These are phyloP conservation scores for Nomada fabriciana DNA, from an alignment of 2,888 invertebrate species.

Conservation along the genomic window DNA sequence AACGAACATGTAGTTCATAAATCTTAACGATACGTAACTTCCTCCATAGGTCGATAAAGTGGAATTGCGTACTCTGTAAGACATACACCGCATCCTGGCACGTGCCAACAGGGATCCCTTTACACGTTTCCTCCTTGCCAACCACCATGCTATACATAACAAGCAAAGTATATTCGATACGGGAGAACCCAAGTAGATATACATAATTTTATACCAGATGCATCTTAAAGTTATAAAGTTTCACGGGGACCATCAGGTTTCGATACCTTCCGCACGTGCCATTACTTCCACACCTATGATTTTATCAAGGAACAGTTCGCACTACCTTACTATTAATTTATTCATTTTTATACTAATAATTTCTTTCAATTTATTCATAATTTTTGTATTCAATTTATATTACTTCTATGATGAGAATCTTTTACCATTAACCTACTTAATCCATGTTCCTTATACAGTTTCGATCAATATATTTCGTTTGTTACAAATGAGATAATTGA, in stretches of 20 bases:
- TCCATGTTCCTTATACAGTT: no score
- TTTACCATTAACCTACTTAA: no score
- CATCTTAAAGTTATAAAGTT: slow-evolving; percentile 70
- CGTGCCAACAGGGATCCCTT: slow-evolving; percentile 73
- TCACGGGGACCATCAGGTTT: slow-evolving; percentile 65
- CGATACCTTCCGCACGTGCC: slow-evolving; percentile 68
- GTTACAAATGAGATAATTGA: no score
- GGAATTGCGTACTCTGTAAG: slow-evolving; percentile 35
- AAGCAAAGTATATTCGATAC: slow-evolving; percentile 45
- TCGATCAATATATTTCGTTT: no score
- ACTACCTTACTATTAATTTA: neutral
- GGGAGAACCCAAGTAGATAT: slow-evolving; percentile 43
- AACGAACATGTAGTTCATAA: slow-evolving; percentile 13
- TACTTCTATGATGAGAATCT: no score
- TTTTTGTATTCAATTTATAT: no score
- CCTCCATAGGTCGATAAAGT: slow-evolving; percentile 18
- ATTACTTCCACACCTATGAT: slow-evolving; percentile 2
- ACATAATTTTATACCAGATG: slow-evolving; percentile 69
- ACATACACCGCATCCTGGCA: slow-evolving; percentile 70
- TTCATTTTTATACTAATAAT: no score
- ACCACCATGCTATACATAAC: slow-evolving; percentile 27
- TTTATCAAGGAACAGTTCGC: neutral
- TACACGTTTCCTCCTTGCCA: slow-evolving; percentile 45
- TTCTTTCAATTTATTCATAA: no score
- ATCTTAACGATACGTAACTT: slow-evolving; percentile 13